Evolutionary conservation across 2,888 invertebrate species (phyloP).

Genomic region (Quadroppia sp.): DNA sequence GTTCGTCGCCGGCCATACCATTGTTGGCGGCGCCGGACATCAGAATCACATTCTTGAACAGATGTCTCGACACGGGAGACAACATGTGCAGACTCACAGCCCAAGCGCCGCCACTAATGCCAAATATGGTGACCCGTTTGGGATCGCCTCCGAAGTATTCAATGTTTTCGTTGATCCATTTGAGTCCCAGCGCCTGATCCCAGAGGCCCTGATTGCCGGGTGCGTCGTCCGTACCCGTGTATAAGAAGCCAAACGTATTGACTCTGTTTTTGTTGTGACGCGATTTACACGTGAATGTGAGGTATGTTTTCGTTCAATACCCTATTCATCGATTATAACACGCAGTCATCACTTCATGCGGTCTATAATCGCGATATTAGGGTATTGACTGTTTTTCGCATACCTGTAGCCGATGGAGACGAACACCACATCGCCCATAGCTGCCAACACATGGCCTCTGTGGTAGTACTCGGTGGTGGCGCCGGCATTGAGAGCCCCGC

Average conservation of each 20-base stretch:
- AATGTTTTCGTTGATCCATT: conserved; percentile 38
- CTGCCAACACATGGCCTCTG: not conserved
- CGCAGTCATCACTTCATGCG: too few species aligned
- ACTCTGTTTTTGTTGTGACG: too few species aligned
- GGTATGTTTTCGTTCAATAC: too few species aligned
- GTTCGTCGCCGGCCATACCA: not conserved
- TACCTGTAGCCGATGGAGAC: conserved; percentile 23
- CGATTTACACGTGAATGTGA: too few species aligned
- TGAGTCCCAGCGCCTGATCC: conserved; percentile 25
- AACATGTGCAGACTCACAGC: conserved; percentile 31
- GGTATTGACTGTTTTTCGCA: not conserved
- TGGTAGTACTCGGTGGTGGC: not conserved
- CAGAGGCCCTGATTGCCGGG: conserved; percentile 36
- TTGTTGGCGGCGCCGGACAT: conserved; percentile 23
- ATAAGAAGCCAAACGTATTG: conserved; percentile 32
- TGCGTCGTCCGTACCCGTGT: conserved; percentile 5
- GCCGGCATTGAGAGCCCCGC: not conserved
- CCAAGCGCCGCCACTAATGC: conserved; percentile 28
- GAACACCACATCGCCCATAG: conserved; percentile 11
- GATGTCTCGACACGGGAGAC: not conserved
- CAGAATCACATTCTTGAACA: conserved; percentile 23
- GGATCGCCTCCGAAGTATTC: conserved; percentile 38
- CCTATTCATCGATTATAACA: not conserved
- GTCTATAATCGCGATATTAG: too few species aligned
- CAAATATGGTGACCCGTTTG: conserved; percentile 9